A percentile compares a stretch with the other conserved stretches of the same genome.
Conservation (phyloP, 2,113 vertebrate genomes). For the Oreochromis tanganicae region DNA sequence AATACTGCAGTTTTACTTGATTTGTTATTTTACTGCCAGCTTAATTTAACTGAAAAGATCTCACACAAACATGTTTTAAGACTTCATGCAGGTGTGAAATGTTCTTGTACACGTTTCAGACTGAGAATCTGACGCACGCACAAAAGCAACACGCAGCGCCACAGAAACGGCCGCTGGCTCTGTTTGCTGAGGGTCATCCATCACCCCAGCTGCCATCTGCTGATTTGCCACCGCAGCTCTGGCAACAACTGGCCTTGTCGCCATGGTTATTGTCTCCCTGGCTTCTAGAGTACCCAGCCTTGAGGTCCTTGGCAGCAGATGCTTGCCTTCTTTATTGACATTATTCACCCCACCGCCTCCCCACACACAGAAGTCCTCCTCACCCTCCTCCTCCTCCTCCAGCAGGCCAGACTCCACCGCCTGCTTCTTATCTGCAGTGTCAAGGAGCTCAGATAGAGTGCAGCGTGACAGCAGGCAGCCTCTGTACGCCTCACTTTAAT, state of each 20-base stretch:
- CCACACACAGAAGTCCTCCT: not conserved
- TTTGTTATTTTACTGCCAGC: not conserved
- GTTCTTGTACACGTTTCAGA: not conserved
- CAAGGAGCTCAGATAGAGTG: constrained; percentile 19
- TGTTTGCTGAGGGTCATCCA: not conserved
- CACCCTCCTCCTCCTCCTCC: not conserved
- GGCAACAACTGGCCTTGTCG: constrained; percentile 29
- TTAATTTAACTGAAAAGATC: not conserved
- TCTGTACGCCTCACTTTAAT: not conserved
- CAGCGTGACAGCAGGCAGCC: not conserved
- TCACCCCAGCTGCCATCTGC: not conserved
- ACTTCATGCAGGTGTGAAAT: not conserved
- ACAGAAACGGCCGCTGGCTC: not conserved
- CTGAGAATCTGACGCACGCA: not conserved
- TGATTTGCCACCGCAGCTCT: not conserved
- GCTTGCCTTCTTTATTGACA: constrained; percentile 20
- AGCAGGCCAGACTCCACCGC: not conserved
- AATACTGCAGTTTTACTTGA: not conserved
- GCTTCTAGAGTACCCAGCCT: not conserved
- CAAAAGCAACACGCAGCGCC: not conserved
- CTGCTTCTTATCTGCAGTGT: constrained; percentile 47
- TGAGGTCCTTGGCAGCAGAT: constrained; percentile 22
- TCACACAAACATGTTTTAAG: not conserved
- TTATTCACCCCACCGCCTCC: constrained; percentile 23
- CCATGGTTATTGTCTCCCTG: constrained; percentile 39